Evolutionary conservation across 2,888 invertebrate genomes (phyloP).

Genomic region (Caenorhabditis panamensis): DNA sequence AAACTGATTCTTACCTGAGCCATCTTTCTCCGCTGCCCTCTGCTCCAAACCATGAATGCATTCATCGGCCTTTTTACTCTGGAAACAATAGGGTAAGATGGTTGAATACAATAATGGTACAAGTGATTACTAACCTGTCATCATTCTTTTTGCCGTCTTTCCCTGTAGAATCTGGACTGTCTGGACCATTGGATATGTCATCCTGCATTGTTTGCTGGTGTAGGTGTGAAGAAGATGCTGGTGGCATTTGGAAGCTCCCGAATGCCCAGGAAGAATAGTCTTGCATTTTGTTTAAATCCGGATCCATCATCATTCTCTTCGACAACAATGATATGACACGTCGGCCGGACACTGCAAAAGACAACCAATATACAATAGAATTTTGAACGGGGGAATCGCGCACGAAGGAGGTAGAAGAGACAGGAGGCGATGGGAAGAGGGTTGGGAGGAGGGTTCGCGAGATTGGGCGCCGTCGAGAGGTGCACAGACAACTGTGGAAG

Average conservation of each 20-base stretch:
- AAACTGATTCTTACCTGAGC: slow-evolving; percentile 73
- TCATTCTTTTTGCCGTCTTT: slow-evolving; percentile 73
- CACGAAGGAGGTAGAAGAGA: slow-evolving; percentile 50
- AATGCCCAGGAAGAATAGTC: slow-evolving; percentile 61
- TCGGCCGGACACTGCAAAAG: slow-evolving; percentile 61
- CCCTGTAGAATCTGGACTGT: slow-evolving; percentile 67
- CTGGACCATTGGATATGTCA: slow-evolving; percentile 64
- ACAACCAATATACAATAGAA: slow-evolving; percentile 63
- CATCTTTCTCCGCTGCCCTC: slow-evolving; percentile 81
- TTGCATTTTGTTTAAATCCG: slow-evolving; percentile 68
- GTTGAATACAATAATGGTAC: slow-evolving; percentile 1
- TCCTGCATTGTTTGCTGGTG: slow-evolving; percentile 49
- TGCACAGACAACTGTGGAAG: slow-evolving; percentile 58
- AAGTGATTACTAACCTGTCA: slow-evolving; percentile 64
- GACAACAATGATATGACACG: slow-evolving; percentile 63
- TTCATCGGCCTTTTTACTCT: slow-evolving; percentile 81
- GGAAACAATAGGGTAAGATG: slow-evolving; percentile 18
- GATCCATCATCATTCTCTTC: slow-evolving; percentile 67
- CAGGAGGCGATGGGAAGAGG: slow-evolving; percentile 23
- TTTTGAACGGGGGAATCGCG: slow-evolving; percentile 52
- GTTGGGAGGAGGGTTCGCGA: slow-evolving; percentile 41
- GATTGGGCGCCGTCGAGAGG: slow-evolving; percentile 55
- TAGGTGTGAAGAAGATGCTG: slow-evolving; percentile 57
- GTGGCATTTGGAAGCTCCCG: slow-evolving; percentile 58
- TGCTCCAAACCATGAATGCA: slow-evolving; percentile 81